Percentiles rank a stretch among this genome's conserved stretches.
These are phyloP conservation scores for Masnerella sp. DNA, from an alignment of 2,888 invertebrate genomes.

Conservation along the genomic window DNA sequence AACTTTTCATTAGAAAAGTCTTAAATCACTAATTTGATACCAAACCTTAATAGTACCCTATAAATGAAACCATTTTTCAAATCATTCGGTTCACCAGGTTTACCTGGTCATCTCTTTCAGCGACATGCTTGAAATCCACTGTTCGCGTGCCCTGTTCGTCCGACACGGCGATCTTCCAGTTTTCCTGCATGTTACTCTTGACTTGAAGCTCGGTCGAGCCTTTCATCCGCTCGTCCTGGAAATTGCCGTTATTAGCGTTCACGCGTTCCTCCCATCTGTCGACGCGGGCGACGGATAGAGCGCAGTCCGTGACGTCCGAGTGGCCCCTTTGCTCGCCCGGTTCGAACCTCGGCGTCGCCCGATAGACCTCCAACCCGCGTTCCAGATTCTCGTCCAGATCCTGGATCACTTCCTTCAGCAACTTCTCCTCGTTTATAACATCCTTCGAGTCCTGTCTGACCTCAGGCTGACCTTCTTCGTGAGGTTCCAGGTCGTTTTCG, in stretches of 20 bases:
- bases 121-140: neutral
- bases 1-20: too few species aligned
- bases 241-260: conserved; percentile 34
- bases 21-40: too few species aligned
- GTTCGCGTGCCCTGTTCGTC: conserved; percentile 18
- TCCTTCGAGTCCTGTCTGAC: conserved; percentile 63
- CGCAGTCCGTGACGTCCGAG: conserved; percentile 25
- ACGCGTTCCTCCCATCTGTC: conserved; percentile 67
- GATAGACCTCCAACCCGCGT: conserved; percentile 68
- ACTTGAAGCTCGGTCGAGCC: conserved; percentile 34
- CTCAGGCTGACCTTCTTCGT: conserved; percentile 67
- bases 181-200: conserved; percentile 29
- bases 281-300: conserved; percentile 54
- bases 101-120: conserved; percentile 23
- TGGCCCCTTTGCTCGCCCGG: conserved; percentile 53
- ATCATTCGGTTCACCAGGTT: conserved; percentile 5
- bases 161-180: conserved; percentile 40
- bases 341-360: conserved; percentile 64
- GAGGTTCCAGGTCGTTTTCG: conserved; percentile 80
- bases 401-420: conserved; percentile 68
- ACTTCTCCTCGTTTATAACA: conserved; percentile 66
- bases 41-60: too few species aligned
- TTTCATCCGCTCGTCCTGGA: conserved; percentile 33
- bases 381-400: conserved; percentile 68
- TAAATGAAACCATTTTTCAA: too few species aligned